Percentiles rank a stretch among this genome's conserved stretches.
Evolutionary conservation across 2,113 vertebrate species (phyloP).

Genomic region (Otolemur garnettii): DNA sequence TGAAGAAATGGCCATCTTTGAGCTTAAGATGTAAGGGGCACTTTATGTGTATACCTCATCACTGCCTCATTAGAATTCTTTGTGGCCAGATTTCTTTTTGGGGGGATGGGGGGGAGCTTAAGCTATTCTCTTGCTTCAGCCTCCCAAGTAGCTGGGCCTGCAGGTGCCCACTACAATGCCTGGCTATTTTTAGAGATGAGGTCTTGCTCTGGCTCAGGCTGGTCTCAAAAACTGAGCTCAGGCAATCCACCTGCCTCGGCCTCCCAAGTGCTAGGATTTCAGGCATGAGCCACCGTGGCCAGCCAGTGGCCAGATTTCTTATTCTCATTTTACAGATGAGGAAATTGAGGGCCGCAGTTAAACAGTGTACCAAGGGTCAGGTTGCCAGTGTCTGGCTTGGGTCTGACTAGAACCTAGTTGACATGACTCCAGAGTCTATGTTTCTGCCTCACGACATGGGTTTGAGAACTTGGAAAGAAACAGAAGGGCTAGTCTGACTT

Average conservation of each 20-base stretch:
- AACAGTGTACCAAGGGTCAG: background rate
- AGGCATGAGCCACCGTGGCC: no score
- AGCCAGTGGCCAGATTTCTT: background rate
- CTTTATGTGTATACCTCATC: background rate
- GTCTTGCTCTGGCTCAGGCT: no score
- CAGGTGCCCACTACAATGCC: no score
- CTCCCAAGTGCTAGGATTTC: no score
- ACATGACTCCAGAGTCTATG: background rate
- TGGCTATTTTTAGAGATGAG: no score
- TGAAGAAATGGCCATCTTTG: constrained; percentile 7
- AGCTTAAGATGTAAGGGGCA: background rate
- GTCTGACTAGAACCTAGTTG: background rate
- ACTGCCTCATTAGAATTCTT: background rate
- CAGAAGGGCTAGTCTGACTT: constrained; percentile 1
- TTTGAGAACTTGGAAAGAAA: background rate
- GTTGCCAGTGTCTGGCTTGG: background rate
- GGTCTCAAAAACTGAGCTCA: no score
- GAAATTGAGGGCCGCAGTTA: background rate
- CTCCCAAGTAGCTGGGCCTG: no score
- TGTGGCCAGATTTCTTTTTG: background rate
- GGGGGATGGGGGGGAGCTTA: no score
- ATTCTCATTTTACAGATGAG: background rate
- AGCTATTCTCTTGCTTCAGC: no score
- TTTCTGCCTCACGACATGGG: background rate
- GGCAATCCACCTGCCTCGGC: no score